Evolutionary conservation across 2,888 invertebrate genomes (phyloP), one percentile per base, ranked within the genome.

Genomic region (Aleiodes leptofemur): DNA sequence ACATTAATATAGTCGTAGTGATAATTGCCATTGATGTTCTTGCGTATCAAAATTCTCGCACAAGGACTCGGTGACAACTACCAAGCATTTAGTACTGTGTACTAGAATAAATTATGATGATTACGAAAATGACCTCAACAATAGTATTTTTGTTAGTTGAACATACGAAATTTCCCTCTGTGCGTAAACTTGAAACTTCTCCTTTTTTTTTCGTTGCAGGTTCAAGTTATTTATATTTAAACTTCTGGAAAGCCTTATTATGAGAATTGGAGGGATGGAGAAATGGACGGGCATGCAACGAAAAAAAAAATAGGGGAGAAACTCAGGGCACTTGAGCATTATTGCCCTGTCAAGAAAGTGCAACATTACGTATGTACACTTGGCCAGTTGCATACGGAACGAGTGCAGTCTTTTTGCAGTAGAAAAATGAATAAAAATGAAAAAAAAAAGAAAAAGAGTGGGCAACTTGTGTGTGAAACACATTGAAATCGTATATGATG

Each of bases 331-430:
- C 43, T 43, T 11, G 43, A 16, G 64, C 48, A 23, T 64, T 64
- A 64, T 64, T 64, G 48, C 64, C 64, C 23, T 48, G 64, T 64
- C 64, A 64, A 64, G 64, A 64, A 64, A 64, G 64, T 64, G 64
- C 64, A 64, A 64, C 43, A 64, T 64, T 64, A 43, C 48, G 43
- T 64, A 23, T 64, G 43, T 64, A 43, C 43, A 43, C 64, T 64
- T 5, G 38, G 16, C 9, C 43, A 43, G 43, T 9, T 11, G 14
- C 48, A 64, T 3, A 4, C 14, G 43, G 14, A 11, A 48, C 14
- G 23, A 23, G 23, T 64, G 64, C 64, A 64, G 64, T 64, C 29
- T 59, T 59, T 59, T 14, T 59, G 31, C 34, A 6, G 34, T 31
- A 6, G 3, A 34, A 34, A 34, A 34, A 34, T 34, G 34, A 34